Base-by-base conservation (phyloP, 2,888 invertebrate species). In the Tetrapedia diversipes region DNA sequence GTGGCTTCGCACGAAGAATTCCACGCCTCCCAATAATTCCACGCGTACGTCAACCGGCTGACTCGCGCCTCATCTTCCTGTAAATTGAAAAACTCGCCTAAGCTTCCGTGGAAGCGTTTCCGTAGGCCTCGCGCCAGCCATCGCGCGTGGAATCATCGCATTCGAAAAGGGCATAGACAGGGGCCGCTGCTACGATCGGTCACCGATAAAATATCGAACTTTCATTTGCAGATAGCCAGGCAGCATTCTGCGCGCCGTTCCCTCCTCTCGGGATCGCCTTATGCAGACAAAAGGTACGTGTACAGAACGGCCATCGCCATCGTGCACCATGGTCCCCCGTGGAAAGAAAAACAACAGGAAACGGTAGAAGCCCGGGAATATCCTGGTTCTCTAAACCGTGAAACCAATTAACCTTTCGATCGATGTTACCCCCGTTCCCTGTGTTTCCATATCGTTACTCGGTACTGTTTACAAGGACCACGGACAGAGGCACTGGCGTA, bases 141-240 rank as follows among this genome's bases (percentile, higher is more conserved):
- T 16, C 63, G 32, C 67, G 39, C 64, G 54, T 57, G 79, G 54
- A 49, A 57, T 27, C 49, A 68, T n/a, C n/a, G n/a, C n/a, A 16
- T 54, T 79, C 43, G 70, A 49, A 74, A 79, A 63, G 74, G 79
- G 69, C 79, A 79, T 66, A 63, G 66, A 79, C 63, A 74, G 67
- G 45, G 27, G 1, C 70, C 63, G 75, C 66, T 43, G 61, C 70
- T 64, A 19, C 59, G 56, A 59, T 41, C 54, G 49, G 43, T 47
- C 64, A 64, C 57, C 76, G 47, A 80, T 79, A 80, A 79, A n/a
- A 80, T 80, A 76, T 72, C 68, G 71, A 73, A 69, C 59, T 78
- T 79, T 79, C 70, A 57, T 80, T 67, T 68, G 74, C 79, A 45
- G 70, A 61, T 67, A 57, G 60, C 51, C 29, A 37, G 59, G 32